Base-by-base conservation (phyloP, 2,797 vertebrate species). In the Hylomyscus alleni region DNA sequence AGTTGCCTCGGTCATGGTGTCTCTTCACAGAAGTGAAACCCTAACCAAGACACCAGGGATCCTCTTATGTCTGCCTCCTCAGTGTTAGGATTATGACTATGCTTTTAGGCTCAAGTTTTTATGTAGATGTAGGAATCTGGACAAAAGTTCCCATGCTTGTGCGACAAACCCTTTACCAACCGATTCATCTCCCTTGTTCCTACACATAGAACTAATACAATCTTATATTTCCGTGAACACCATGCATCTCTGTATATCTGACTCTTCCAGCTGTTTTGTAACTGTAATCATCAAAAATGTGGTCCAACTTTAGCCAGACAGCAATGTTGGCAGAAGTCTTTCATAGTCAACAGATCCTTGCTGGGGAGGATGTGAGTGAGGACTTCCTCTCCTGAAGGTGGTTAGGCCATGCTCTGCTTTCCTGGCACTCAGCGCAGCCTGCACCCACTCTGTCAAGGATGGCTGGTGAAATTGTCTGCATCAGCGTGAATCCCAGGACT, bases 401-500 rank as follows among this genome's bases (percentile, higher is more conserved):
- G 62, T 37, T 89, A 52, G 62, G 62, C 62, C 29, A 0, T 26
- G 26, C 62, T 75, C n/a, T 54, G 67, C 60, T 83, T 40, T 50
- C 47, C 73, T 52, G 11, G 29, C 47, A 86, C 17, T 26, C 3
- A 15, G 52, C 1, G 0, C 5, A 17, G 52, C 34, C 65, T 5
- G 29, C 29, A 20, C 44, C 77, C 34, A 19, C 77, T 87, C 52
- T 92, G 20, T 44, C 73, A 75, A 29, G 77, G 19, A 86, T 56
- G 58, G 20, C 77, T 81, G 44, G 20, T 29, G 81, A 90, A 89
- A 81, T 34, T 26, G 37, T 29, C 62, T 34, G 65, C 60, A 47
- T 96, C 89, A 93, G 75, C 7, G 47, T 11, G n/a, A 83, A 73
- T 82, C 78, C 52, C 50, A 34, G 73, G 4, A 15, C 92, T 98